A percentile compares a stretch with the other conserved stretches of the same genome.
These are phyloP conservation scores for Lonchura striata DNA, from an alignment of 2,113 vertebrate species.

Conservation along the genomic window DNA sequence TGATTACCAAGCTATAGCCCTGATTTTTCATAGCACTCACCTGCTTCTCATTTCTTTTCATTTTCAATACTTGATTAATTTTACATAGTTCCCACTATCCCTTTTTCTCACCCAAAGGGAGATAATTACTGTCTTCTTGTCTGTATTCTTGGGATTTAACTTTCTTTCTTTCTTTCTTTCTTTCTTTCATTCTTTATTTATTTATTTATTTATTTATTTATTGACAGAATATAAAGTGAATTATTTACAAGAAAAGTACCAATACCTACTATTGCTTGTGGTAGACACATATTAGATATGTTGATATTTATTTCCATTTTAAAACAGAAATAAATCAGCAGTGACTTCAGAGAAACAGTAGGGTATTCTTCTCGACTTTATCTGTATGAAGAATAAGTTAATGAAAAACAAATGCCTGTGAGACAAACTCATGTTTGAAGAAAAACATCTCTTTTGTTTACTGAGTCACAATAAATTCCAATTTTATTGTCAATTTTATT, in stretches of 20 bases:
- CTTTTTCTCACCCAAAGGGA: neutral
- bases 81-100: neutral
- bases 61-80: neutral
- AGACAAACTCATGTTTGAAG: neutral
- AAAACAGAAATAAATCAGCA: neutral
- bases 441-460: neutral
- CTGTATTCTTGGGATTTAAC: neutral
- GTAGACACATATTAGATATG: neutral
- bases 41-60: neutral
- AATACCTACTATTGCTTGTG: neutral
- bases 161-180: too few relatives aligned
- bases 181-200: too few relatives aligned
- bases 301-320: neutral
- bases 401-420: neutral
- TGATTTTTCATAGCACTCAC: neutral
- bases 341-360: neutral
- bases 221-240: neutral
- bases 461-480: neutral
- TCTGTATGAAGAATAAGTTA: neutral
- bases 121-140: neutral
- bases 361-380: neutral
- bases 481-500: neutral
- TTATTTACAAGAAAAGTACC: neutral
- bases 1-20: neutral
- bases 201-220: neutral